Base-by-base conservation (phyloP, 2,888 invertebrate species). In the Dolichomitus sp. region DNA sequence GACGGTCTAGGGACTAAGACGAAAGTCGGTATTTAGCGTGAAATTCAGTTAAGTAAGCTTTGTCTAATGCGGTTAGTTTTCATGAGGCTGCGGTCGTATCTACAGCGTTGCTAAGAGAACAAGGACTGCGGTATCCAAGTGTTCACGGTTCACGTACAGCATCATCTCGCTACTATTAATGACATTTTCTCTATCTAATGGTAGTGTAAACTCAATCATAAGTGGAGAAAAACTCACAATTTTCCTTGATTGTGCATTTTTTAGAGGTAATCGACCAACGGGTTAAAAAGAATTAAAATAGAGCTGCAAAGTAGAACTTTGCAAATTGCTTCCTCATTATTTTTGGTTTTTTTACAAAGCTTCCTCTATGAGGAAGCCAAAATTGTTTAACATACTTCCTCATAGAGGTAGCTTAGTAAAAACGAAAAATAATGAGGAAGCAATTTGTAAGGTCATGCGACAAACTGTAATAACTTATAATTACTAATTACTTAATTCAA, bases 21-120 rank as follows among this genome's bases (percentile, higher is more conserved):
- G 87, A 89, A 91, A 89, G 89, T 91, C 90, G 82, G 87, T 88
- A 90, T 91, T 90, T 88, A 91, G 87, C 89, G 84, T 85, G 87
- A 85, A 90, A 91, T 91, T 87, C 86, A 90, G 89, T 91, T 90
- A 90, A 77, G 87, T 74, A 84, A 88, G 88, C 90, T 90, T 89
- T 86, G 86, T 87, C 89, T 89, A 90, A 90, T 88, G 87, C 83
- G 68, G 84, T 90, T 90, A 89, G 89, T 89, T 88, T 90, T 89
- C 87, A 85, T 85, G 82, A 84, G 85, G 81, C 75, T 77, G 86
- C 54, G 80, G 80, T 81, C 76, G 80, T 59, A 50, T 48, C 73
- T 54, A 27, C 14, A 65, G 75, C 50, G 54, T 65, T 23, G 54
- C 42, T 19, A 11, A 42, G 23, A 42, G 48, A 61, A 70, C 45